A percentile compares a stretch with the other conserved stretches of the same genome.
Evolutionary conservation across 2,888 invertebrate genomes (phyloP).

Genomic region (Pristionchus entomophagus): DNA sequence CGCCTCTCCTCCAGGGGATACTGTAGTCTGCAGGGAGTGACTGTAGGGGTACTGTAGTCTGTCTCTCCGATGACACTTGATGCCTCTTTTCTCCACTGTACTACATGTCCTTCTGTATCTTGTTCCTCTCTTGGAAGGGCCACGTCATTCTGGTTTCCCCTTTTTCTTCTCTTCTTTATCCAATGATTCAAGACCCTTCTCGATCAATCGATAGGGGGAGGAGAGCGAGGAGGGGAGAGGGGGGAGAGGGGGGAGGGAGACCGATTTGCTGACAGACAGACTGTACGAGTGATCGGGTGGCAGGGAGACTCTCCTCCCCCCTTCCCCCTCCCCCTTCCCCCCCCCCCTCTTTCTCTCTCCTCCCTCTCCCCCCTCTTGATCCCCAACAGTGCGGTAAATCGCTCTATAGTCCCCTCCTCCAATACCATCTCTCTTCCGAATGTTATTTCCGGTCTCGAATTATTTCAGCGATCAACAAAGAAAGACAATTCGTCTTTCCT

Average conservation of each 20-base stretch:
- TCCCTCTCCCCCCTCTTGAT: constrained; percentile 27
- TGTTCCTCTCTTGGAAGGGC: neutral
- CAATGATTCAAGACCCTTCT: constrained; percentile 41
- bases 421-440: too few species aligned
- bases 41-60: neutral
- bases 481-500: neutral
- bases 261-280: constrained; percentile 37
- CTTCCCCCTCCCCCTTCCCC: neutral
- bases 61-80: too few species aligned
- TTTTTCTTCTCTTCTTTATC: neutral
- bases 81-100: neutral
- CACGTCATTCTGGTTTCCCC: constrained; percentile 37
- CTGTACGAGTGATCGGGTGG: constrained; percentile 35
- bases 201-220: constrained; percentile 26
- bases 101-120: neutral
- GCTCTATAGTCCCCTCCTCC: constrained; percentile 36
- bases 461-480: neutral
- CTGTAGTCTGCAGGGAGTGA: neutral
- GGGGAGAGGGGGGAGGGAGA: constrained; percentile 9
- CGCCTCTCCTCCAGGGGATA: neutral
- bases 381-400: constrained; percentile 45
- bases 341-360: neutral
- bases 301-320: constrained; percentile 1
- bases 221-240: neutral
- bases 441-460: constrained; percentile 38